Conservation (phyloP, 1,140 invertebrate genomes). For the Mamestra configurata region DNA sequence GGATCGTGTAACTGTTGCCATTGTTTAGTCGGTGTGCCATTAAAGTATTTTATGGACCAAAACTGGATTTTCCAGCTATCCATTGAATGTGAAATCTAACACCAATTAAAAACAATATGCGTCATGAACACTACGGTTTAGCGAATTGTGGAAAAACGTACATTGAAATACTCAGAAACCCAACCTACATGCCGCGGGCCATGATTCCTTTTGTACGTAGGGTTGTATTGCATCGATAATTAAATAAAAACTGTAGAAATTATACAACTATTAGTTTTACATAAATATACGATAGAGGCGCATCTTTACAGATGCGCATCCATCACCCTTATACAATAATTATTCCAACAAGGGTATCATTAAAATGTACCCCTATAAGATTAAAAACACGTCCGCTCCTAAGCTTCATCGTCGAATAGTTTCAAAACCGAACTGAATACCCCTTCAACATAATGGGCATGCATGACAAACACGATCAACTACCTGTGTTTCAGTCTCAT, state of each 20-base stretch:
- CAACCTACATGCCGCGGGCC: neutral
- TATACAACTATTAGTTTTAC: constrained; percentile 7
- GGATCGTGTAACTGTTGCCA: neutral
- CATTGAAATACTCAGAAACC: neutral
- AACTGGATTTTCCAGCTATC: constrained; percentile 5
- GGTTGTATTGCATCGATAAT: neutral
- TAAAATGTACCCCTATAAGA: constrained; percentile 21
- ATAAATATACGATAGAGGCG: neutral
- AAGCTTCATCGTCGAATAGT: neutral
- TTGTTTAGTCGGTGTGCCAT: constrained; percentile 1
- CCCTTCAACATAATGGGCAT: neutral
- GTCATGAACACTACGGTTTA: neutral
- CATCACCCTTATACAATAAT: neutral
- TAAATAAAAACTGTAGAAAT: neutral
- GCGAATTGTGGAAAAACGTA: neutral
- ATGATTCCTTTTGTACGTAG: neutral
- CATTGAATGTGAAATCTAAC: neutral
- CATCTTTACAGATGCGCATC: no score
- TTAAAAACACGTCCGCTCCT: neutral
- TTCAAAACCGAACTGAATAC: constrained; percentile 19
- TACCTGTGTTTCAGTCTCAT: neutral
- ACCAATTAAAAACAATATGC: constrained; percentile 19
- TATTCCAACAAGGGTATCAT: constrained; percentile 19
- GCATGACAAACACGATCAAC: neutral
- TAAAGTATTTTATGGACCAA: neutral